Conservation (phyloP, 2,113 vertebrate species). For the Falco punctatus region DNA sequence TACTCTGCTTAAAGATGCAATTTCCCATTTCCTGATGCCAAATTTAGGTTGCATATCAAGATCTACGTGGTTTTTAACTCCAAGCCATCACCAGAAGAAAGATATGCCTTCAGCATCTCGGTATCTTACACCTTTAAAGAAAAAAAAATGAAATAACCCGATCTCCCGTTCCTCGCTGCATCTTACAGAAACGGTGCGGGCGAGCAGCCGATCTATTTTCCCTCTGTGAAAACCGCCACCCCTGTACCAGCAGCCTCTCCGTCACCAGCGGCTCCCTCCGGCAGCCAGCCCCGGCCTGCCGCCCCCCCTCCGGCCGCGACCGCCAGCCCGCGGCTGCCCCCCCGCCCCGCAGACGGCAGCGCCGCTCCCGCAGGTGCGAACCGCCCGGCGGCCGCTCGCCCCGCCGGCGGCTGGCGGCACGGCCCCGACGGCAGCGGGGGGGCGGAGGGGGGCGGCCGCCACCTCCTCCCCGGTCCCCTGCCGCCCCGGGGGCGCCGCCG, state of each 20-base stretch:
- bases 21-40: slow-evolving; percentile 87
- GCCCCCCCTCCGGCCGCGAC: background rate
- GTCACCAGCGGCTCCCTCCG: background rate
- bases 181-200: slow-evolving; percentile 36
- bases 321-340: background rate
- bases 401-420: background rate
- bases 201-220: slow-evolving; percentile 45
- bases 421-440: background rate
- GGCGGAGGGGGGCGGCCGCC: no score
- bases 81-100: slow-evolving; percentile 74
- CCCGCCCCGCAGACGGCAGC: background rate
- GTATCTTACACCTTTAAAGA: slow-evolving; percentile 66
- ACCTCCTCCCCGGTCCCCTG: no score
- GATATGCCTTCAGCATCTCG: slow-evolving; percentile 66
- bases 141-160: background rate
- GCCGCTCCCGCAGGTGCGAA: background rate
- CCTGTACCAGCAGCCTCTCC: background rate
- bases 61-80: slow-evolving; percentile 82
- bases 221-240: slow-evolving; percentile 15
- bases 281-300: background rate
- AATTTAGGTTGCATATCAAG: slow-evolving; percentile 85
- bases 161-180: slow-evolving; percentile 36
- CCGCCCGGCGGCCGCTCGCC: background rate
- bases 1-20: slow-evolving; percentile 89
- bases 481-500: background rate